Percentiles rank a stretch among this genome's conserved stretches.
Conservation (phyloP, 1,140 invertebrate genomes). For the Ostrea edulis region DNA sequence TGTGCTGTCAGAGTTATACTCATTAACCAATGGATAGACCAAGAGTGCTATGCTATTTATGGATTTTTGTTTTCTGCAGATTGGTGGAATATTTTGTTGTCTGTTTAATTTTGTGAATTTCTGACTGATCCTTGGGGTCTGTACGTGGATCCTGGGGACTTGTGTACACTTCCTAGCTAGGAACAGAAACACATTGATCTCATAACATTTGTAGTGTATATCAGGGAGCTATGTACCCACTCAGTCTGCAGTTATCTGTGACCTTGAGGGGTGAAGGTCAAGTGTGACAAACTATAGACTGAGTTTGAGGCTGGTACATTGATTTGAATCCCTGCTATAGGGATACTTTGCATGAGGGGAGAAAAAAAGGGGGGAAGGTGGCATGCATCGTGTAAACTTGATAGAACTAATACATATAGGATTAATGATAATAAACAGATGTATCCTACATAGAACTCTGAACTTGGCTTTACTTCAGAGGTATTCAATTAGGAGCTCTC, state of each 20-base stretch:
- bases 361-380: not conserved
- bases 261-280: constrained; percentile 23
- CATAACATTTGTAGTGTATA: constrained; percentile 16
- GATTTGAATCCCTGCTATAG: not conserved
- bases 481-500: not conserved
- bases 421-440: constrained; percentile 1
- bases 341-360: not conserved
- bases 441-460: not conserved
- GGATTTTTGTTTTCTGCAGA: constrained; percentile 6
- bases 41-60: constrained; percentile 34
- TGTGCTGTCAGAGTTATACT: not conserved
- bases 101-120: constrained; percentile 22
- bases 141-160: not conserved
- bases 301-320: not conserved
- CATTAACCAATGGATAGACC: not conserved
- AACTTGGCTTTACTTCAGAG: not conserved
- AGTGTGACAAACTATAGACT: not conserved
- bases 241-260: not conserved
- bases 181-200: constrained; percentile 5
- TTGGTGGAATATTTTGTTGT: constrained; percentile 1
- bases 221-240: constrained; percentile 1
- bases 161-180: not conserved
- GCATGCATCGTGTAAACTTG: not conserved
- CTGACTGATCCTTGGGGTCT: not conserved
- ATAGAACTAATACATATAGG: not conserved